Base-by-base conservation (phyloP, 1,140 invertebrate genomes). In the Ceratina calcarata region DNA sequence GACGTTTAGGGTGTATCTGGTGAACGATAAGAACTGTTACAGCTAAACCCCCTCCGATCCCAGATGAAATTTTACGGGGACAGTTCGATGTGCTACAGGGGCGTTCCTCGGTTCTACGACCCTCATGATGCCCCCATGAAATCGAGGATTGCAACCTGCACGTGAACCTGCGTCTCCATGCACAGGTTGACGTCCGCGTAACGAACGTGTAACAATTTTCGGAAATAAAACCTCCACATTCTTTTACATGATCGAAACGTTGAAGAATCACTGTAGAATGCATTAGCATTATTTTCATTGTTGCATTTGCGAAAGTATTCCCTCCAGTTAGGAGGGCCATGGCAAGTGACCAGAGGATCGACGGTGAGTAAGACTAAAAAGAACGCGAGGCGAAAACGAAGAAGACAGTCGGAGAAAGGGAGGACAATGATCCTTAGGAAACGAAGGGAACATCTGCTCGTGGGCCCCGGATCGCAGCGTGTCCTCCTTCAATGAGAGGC, bases 401-500 rank as follows among this genome's bases (percentile, higher is more conserved):
- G 58, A 12, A 22, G 45, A 66, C 18, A 55, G 62, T 61, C 27
- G 45, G 22, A 68, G 49, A 75, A 76, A 79, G 71, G 70, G 73
- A 71, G 80, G 82, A 86, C 85, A 86, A 86, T 83, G 82, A 86
- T 87, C 87, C 83, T 78, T 58, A 58, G 24, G 12, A 73, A 66
- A 65, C 62, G 61, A 20, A 53, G 62, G 70, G 58, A 87, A 84
- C 87, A 88, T 87, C 87, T 88, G 87, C 81, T 58, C 58, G 32
- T 10, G 37, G 60, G 24, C 27, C 18, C 16, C 27, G 67, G 51
- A 80, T 82, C 68, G 58, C 66, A 55, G 57, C 81, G 57, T 83
- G 86, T 88, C 83, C 86, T 87, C 82, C 76, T 88, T 86, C 82
- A 86, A 83, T 77, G 81, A 87, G 82, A 86, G 53, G 60, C 85